These are phyloP conservation scores for Mellilla xanthometata DNA, from an alignment of 2,888 invertebrate species.

Conservation along the genomic window DNA sequence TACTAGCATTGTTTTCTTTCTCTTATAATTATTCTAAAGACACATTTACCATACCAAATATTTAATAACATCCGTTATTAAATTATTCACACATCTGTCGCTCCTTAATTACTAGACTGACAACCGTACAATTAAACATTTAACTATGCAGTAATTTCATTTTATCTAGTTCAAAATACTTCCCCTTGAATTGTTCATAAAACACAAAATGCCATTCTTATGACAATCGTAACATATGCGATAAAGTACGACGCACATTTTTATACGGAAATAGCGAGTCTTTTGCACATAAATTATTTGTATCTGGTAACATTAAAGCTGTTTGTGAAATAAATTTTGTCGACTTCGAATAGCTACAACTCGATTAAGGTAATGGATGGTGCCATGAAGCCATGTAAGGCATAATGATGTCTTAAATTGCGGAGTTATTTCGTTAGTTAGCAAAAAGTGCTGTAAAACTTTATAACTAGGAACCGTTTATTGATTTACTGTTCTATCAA, in stretches of 20 bases:
- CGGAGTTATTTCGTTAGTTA: too few species aligned
- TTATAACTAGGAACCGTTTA: too few species aligned
- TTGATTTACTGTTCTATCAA: too few species aligned
- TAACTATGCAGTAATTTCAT: conserved; percentile 6
- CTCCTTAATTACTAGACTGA: background rate
- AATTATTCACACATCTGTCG: background rate
- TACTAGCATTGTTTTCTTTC: too few species aligned
- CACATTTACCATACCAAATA: too few species aligned
- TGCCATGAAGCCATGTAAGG: background rate
- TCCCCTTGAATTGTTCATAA: background rate
- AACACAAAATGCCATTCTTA: conserved; percentile 5
- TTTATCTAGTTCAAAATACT: conserved; percentile 10
- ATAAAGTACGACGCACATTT: conserved; percentile 24
- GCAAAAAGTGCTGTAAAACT: too few species aligned
- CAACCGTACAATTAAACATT: conserved; percentile 2
- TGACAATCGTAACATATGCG: conserved; percentile 19
- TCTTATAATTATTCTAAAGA: too few species aligned
- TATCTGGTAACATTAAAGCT: conserved; percentile 20
- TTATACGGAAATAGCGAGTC: too few species aligned
- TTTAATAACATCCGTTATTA: too few species aligned
- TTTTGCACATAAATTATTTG: conserved; percentile 21
- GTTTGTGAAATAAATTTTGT: conserved; percentile 16
- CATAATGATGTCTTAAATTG: too few species aligned
- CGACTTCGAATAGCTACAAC: conserved; percentile 13
- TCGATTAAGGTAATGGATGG: conserved; percentile 15